phyloP scores from a whole-genome alignment of 2,113 vertebrate genomes.

The Lasiurus cinereus region DNA sequence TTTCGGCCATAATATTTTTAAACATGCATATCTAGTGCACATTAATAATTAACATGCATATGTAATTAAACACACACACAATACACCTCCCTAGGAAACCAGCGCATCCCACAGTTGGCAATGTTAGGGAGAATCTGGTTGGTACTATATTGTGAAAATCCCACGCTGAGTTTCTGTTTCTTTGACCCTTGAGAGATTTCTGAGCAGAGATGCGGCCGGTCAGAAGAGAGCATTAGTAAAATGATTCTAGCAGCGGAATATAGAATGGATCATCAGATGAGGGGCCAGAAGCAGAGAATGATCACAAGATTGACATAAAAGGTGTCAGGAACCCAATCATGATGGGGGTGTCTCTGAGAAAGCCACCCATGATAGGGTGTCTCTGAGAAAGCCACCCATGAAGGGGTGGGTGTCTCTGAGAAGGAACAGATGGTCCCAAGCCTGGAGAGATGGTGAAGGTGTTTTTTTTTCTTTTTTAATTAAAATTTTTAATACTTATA shows the following conservation, averaged over 20 bases:
- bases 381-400: background rate
- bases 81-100: background rate
- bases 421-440: background rate
- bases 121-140: background rate
- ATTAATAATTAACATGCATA: background rate
- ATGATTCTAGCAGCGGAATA: background rate
- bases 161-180: background rate
- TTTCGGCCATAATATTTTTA: background rate
- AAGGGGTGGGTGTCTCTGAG: background rate
- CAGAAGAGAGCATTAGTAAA: background rate
- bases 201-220: background rate
- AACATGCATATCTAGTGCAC: background rate
- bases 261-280: background rate
- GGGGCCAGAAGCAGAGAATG: background rate
- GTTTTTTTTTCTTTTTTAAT: background rate
- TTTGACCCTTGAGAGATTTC: background rate
- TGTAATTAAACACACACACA: background rate
- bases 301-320: background rate
- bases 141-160: background rate
- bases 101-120: background rate
- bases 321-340: background rate
- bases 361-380: background rate
- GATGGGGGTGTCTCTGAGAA: background rate
- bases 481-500: background rate
- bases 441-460: background rate